A percentile compares a stretch with the other conserved stretches of the same genome.
Conservation (phyloP, 2,888 invertebrate genomes). For the Sesia apiformis region DNA sequence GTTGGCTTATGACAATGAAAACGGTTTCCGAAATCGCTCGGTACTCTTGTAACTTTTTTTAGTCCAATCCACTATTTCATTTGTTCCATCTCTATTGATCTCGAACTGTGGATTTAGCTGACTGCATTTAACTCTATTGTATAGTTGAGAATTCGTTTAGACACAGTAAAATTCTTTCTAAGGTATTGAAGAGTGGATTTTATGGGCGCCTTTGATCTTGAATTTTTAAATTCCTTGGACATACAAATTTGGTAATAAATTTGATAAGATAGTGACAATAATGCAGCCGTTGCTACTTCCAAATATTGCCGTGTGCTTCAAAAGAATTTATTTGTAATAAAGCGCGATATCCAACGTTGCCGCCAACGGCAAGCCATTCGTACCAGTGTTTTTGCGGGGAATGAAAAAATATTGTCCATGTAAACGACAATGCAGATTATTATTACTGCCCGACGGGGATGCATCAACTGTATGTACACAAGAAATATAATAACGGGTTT, state of each 20-base stretch:
- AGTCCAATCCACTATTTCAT: conserved; percentile 25
- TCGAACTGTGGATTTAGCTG: conserved; percentile 3
- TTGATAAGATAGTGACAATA: not conserved
- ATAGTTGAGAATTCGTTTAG: no score
- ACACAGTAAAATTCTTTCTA: no score
- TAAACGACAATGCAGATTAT: not conserved
- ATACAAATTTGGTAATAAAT: no score
- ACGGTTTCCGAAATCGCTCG: conserved; percentile 8
- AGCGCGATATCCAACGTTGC: conserved; percentile 38
- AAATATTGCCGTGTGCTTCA: conserved; percentile 28
- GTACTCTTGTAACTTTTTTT: conserved; percentile 32
- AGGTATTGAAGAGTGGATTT: no score
- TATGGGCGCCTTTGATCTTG: no score
- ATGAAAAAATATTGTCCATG: not conserved
- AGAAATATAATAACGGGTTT: no score
- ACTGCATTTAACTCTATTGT: no score
- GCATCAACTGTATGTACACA: not conserved
- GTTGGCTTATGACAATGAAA: conserved; percentile 30
- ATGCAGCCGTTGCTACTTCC: not conserved
- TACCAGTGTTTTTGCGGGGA: conserved; percentile 21
- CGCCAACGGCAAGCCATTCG: conserved; percentile 36
- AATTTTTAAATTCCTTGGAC: no score
- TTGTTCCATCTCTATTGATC: conserved; percentile 25
- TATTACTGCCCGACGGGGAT: not conserved
- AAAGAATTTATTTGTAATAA: conserved; percentile 42